Evolutionary conservation across 2,888 invertebrate species (phyloP).

Genomic region (Iphiclides podalirius): DNA sequence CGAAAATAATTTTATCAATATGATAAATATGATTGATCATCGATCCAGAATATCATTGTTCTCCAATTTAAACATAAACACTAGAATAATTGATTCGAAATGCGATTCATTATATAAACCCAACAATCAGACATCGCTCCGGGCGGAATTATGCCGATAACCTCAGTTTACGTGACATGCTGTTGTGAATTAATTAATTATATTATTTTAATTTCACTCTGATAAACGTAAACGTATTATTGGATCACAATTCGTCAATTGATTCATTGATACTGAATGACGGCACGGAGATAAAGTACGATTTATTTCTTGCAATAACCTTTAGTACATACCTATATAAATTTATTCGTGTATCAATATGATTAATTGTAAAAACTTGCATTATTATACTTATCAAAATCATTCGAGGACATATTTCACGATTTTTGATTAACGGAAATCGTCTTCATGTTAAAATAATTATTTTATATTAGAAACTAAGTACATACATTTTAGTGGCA

Average conservation of each 20-base stretch:
- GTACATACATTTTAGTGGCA: too few species aligned
- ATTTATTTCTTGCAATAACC: neutral
- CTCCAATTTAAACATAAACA: constrained; percentile 18
- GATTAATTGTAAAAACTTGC: neutral
- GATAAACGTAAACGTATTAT: constrained; percentile 35
- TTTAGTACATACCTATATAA: too few species aligned
- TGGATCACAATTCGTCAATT: constrained; percentile 41
- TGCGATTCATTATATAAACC: constrained; percentile 44
- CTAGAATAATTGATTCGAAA: constrained; percentile 32
- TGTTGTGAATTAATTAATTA: constrained; percentile 54
- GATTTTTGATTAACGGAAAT: too few species aligned
- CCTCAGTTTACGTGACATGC: constrained; percentile 50
- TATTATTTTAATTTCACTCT: constrained; percentile 53
- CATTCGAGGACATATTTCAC: too few species aligned
- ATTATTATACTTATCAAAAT: neutral
- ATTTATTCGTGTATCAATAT: too few species aligned
- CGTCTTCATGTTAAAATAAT: too few species aligned
- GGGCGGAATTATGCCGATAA: constrained; percentile 50
- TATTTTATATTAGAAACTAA: too few species aligned
- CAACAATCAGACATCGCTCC: constrained; percentile 45
- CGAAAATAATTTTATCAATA: too few species aligned
- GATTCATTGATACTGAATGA: constrained; percentile 27
- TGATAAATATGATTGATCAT: too few species aligned
- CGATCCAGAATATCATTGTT: constrained; percentile 5
- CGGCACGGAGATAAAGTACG: neutral